Conservation (phyloP, 2,113 vertebrate species). For the Aythya baeri region DNA sequence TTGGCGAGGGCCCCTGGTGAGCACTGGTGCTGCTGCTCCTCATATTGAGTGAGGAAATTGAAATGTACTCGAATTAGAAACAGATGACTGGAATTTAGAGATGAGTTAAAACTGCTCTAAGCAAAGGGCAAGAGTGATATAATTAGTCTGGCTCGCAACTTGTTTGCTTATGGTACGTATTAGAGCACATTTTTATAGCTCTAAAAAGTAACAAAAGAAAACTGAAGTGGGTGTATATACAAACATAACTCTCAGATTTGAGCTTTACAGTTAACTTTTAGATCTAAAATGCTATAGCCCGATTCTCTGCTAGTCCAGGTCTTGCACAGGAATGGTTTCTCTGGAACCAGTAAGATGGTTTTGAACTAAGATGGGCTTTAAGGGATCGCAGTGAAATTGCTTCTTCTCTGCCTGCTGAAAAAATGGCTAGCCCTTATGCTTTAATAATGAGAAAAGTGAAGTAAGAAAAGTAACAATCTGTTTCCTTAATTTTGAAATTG, state of each 20-base stretch:
- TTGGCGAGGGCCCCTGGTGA: constrained; percentile 10
- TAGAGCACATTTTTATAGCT: not conserved
- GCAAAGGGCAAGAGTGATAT: constrained; percentile 40
- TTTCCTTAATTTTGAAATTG: not conserved
- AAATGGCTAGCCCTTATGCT: not conserved
- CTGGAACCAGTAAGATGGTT: not conserved
- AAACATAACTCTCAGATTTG: not conserved
- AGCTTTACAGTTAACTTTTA: not conserved
- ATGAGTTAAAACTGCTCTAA: constrained; percentile 58
- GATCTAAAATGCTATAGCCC: not conserved
- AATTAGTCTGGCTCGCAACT: constrained; percentile 32
- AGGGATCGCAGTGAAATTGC: not conserved
- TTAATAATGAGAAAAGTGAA: not conserved
- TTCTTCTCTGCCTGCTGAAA: not conserved
- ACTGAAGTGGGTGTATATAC: not conserved
- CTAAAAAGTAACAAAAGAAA: not conserved
- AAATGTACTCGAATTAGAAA: constrained; percentile 60
- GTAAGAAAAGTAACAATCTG: not conserved
- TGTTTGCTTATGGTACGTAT: constrained; percentile 4
- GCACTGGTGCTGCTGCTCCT: constrained; percentile 26
- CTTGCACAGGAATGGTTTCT: not conserved
- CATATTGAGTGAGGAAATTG: constrained; percentile 53
- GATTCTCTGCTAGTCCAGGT: not conserved
- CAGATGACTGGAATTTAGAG: constrained; percentile 62
- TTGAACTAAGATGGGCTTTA: not conserved